Percentiles rank a stretch among this genome's conserved stretches.
Evolutionary conservation across 30 jellyfish, hydroid and myxozoan genomes (phyloP).

Genomic region (Chironex yamaguchii): DNA sequence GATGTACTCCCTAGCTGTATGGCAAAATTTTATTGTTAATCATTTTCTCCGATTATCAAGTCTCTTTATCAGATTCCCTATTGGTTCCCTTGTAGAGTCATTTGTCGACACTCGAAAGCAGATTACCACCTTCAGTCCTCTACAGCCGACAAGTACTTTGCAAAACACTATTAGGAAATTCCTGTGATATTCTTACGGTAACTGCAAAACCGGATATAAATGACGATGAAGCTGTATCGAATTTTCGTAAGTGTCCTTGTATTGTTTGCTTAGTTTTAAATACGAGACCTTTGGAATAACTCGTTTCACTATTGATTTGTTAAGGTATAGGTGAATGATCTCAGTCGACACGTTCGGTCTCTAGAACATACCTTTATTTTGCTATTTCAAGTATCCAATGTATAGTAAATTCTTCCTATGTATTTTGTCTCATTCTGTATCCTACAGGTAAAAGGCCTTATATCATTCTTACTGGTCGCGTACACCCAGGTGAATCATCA

Average conservation of each 20-base stretch:
- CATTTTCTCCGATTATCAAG: too few species aligned
- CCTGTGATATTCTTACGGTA: constrained; percentile 77
- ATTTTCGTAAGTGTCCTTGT: constrained; percentile 56
- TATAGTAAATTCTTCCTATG: too few species aligned
- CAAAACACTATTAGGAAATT: constrained; percentile 77
- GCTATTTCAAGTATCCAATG: too few species aligned
- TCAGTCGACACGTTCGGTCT: too few species aligned
- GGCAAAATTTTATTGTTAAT: too few species aligned
- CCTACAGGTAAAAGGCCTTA: constrained; percentile 77
- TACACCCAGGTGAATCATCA: constrained; percentile 97
- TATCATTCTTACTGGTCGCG: constrained; percentile 89
- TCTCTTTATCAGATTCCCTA: too few species aligned
- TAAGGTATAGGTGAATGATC: too few species aligned
- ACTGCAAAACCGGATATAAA: constrained; percentile 67
- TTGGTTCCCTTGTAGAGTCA: constrained; percentile 46
- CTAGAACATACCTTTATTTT: too few species aligned
- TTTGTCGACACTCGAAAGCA: constrained; percentile 49
- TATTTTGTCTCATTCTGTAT: too few species aligned
- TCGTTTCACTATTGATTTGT: too few species aligned
- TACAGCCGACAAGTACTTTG: constrained; percentile 78
- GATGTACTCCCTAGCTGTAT: too few species aligned
- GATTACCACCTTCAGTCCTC: constrained; percentile 65
- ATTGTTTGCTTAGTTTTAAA: background rate
- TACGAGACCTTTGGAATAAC: too few species aligned
- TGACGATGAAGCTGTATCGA: constrained; percentile 44